A percentile compares a stretch with the other conserved stretches of the same genome.
These are phyloP conservation scores for Coranthus polyacanthus DNA, from an alignment of 2,797 vertebrate genomes.

Conservation along the genomic window DNA sequence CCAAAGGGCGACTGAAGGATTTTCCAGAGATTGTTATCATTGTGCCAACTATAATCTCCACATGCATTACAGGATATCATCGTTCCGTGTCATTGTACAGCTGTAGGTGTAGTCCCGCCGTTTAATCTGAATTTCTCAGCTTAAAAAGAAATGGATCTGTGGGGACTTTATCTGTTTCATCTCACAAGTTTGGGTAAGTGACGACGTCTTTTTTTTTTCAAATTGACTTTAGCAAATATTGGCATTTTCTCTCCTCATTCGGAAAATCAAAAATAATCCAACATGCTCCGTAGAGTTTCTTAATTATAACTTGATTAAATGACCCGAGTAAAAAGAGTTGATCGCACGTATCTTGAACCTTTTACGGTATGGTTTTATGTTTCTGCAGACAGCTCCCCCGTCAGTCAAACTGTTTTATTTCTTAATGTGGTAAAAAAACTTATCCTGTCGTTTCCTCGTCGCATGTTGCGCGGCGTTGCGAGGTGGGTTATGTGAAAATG, in stretches of 20 bases:
- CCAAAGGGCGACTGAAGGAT: conserved; percentile 17
- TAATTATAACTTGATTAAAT: too few species aligned
- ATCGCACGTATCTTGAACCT: background rate
- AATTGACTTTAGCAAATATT: background rate
- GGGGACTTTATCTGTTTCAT: conserved; percentile 83
- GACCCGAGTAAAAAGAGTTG: too few species aligned
- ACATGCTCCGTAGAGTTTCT: too few species aligned
- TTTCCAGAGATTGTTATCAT: conserved; percentile 10
- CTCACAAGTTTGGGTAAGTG: conserved; percentile 84
- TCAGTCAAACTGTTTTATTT: too few species aligned
- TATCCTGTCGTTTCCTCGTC: too few species aligned
- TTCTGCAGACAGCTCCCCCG: too few species aligned
- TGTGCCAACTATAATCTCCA: conserved; percentile 50
- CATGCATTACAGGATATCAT: conserved; percentile 44
- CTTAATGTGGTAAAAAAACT: too few species aligned
- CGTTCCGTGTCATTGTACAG: conserved; percentile 45
- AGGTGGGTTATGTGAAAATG: background rate
- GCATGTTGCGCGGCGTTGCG: background rate
- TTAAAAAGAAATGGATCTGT: conserved; percentile 80
- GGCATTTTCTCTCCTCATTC: background rate
- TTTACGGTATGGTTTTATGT: background rate
- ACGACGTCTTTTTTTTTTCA: background rate
- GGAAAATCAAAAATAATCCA: too few species aligned
- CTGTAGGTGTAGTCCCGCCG: conserved; percentile 50
- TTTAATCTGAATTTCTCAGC: conserved; percentile 38